These are phyloP conservation scores for Pipistrellus kuhlii DNA, from an alignment of 2,797 vertebrate genomes.

Conservation along the genomic window DNA sequence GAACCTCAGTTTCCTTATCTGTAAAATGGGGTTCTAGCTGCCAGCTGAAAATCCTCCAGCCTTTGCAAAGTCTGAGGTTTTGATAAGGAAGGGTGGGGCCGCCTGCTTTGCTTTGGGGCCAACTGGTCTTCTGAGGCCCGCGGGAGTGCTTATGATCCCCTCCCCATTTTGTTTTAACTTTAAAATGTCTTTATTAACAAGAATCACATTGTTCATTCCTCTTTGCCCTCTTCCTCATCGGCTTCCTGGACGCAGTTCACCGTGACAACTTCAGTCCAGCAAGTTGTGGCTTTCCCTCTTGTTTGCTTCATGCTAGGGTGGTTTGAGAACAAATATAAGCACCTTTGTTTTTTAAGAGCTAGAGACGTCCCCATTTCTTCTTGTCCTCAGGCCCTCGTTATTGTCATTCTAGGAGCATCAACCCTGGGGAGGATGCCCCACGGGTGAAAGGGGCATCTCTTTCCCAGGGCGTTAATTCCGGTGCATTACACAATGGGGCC, in stretches of 20 bases:
- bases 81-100: neutral
- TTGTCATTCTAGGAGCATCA: neutral
- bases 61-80: neutral
- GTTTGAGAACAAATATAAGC: slow-evolving; percentile 36
- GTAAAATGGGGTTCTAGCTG: neutral
- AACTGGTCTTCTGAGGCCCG: neutral
- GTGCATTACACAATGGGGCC: neutral
- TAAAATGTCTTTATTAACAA: slow-evolving; percentile 73
- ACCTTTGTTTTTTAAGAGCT: neutral
- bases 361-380: neutral
- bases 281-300: slow-evolving; percentile 25
- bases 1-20: slow-evolving; percentile 48
- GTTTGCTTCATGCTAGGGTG: neutral
- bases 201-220: slow-evolving; percentile 44
- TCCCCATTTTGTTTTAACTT: neutral
- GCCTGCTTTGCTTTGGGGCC: neutral
- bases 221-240: slow-evolving; percentile 55
- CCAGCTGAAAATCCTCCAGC: neutral
- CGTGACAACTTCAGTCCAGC: neutral
- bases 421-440: neutral
- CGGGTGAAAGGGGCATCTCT: neutral
- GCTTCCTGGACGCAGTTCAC: slow-evolving; percentile 73
- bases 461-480: neutral
- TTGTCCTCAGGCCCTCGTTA: neutral
- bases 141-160: neutral